Conservation (phyloP, 2,888 invertebrate genomes). For the Isotomurus palustris region DNA sequence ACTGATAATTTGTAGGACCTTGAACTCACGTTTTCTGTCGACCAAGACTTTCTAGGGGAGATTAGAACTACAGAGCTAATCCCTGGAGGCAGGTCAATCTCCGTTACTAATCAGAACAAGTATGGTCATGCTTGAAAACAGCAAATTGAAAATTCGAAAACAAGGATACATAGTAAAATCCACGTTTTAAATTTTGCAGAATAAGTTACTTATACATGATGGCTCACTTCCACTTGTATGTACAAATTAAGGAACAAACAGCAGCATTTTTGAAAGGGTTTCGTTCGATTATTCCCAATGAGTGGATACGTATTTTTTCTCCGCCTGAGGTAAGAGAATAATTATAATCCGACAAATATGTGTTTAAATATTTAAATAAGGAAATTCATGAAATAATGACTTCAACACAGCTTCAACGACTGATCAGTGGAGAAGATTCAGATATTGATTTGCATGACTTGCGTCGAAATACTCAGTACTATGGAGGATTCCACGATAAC, state of each 20-base stretch:
- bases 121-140: constrained; percentile 53
- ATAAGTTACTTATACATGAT: constrained; percentile 97
- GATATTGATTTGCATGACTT: constrained; percentile 84
- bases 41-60: constrained; percentile 90
- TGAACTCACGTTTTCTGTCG: constrained; percentile 92
- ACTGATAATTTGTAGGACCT: constrained; percentile 60
- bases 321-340: constrained; percentile 71
- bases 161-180: background rate
- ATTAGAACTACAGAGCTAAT: constrained; percentile 91
- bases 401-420: constrained; percentile 68
- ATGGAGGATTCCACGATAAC: constrained; percentile 97
- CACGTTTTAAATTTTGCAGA: constrained; percentile 53
- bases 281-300: constrained; percentile 86
- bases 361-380: background rate
- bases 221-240: constrained; percentile 98
- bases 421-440: constrained; percentile 93
- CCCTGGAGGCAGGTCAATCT: constrained; percentile 87
- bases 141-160: no score
- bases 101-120: constrained; percentile 96
- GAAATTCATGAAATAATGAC: background rate
- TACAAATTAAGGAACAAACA: constrained; percentile 95
- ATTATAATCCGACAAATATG: background rate
- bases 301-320: constrained; percentile 91
- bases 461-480: constrained; percentile 91
- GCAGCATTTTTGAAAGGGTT: constrained; percentile 95